Conservation (phyloP, 2,888 invertebrate species). For the Uropetala carovei region DNA sequence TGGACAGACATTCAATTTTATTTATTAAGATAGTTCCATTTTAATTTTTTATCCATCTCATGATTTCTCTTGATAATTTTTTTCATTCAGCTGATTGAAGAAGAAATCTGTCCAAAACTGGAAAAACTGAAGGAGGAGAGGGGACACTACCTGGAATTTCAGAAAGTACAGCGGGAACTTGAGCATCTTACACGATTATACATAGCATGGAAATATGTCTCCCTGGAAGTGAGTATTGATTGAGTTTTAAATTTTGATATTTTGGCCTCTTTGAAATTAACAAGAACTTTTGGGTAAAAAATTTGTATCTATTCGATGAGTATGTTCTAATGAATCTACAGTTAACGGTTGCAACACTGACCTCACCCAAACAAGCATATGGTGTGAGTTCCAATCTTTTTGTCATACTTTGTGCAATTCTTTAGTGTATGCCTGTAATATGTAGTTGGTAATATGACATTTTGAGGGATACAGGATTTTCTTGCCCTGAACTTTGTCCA, state of each 20-base stretch:
- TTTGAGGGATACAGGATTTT: too few species aligned
- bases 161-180: slow-evolving; percentile 88
- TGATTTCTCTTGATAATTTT: too few species aligned
- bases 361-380: too few species aligned
- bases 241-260: slow-evolving; percentile 65
- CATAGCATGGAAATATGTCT: slow-evolving; percentile 84
- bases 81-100: slow-evolving; percentile 80
- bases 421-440: too few species aligned
- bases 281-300: neutral
- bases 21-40: neutral
- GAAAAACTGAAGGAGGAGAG: slow-evolving; percentile 91
- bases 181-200: slow-evolving; percentile 87
- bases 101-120: slow-evolving; percentile 94
- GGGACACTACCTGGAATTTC: slow-evolving; percentile 90
- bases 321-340: neutral
- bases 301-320: neutral
- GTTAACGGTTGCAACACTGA: too few species aligned
- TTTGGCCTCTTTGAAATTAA: neutral
- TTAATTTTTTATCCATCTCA: slow-evolving; percentile 65
- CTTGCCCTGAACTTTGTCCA: too few species aligned
- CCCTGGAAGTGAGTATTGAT: slow-evolving; percentile 74
- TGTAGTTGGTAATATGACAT: too few species aligned
- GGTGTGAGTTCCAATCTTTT: too few species aligned
- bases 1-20: too few species aligned
- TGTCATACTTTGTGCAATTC: too few species aligned